These are phyloP conservation scores for Rhagoletis pomonella DNA, from an alignment of 1,140 invertebrate species.

Conservation along the genomic window DNA sequence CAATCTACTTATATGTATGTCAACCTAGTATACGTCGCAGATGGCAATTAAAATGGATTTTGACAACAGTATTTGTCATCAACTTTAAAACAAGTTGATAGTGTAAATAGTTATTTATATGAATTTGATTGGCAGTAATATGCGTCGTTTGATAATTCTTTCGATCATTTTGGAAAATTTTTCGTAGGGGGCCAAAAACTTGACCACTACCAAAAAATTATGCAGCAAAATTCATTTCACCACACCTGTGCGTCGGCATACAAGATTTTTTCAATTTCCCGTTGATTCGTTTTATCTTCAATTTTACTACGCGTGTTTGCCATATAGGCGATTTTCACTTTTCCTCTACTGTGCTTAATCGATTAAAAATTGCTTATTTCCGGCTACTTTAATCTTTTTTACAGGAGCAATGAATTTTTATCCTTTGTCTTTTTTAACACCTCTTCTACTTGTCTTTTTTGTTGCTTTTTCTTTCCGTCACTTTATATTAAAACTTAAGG, in stretches of 20 bases:
- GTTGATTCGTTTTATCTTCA: slow-evolving; percentile 9
- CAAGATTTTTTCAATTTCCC: slow-evolving; percentile 26
- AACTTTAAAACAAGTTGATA: no score
- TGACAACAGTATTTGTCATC: no score
- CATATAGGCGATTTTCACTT: slow-evolving; percentile 9
- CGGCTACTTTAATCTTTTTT: background rate
- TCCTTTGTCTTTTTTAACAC: background rate
- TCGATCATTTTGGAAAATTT: no score
- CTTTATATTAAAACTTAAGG: background rate
- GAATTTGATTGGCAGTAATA: no score
- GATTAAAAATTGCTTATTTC: slow-evolving; percentile 13
- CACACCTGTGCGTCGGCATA: slow-evolving; percentile 45
- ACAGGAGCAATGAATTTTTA: no score
- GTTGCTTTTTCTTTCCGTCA: background rate
- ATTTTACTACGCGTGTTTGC: slow-evolving; percentile 38
- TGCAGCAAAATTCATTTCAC: slow-evolving; percentile 12
- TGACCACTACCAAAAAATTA: no score
- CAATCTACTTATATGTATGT: no score
- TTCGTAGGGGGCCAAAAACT: no score
- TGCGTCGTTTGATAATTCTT: no score
- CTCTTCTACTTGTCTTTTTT: background rate
- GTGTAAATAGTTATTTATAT: no score
- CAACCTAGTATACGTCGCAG: no score
- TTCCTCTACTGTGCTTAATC: background rate
- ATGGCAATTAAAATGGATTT: no score